Evolutionary conservation across 2,113 vertebrate species (phyloP), one percentile per base, ranked within the genome.

Genomic region (Haemorhous mexicanus): DNA sequence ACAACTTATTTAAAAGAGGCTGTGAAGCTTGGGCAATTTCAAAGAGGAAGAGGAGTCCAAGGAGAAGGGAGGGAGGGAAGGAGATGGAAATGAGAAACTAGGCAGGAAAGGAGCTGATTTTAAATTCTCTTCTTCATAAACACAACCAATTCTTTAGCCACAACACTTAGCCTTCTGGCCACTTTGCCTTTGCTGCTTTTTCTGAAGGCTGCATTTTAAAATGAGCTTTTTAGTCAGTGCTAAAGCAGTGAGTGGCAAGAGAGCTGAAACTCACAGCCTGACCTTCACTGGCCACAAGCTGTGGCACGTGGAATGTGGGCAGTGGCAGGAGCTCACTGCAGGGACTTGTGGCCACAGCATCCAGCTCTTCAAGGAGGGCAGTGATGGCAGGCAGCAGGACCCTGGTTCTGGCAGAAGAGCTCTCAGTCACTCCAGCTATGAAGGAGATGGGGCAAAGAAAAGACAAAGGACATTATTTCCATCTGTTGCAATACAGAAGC

Each of bases 291-390:
- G 52, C 50, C 62, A 53, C 4, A 1, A 63, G 44, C 35, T 0
- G 0, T 33, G 27, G 68, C 13, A 76, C 35, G 18, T 35, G 68
- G 6, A 10, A 9, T 2, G 35, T 47, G 43, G 27, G 22, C 8
- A 2, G 44, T 35, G 73, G 18, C 7, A 4, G 55, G 46, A 66
- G 19, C 41, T 82, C 52, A 62, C 20, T 53, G 41, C 0, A 0
- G 35, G n/a, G 11, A 49, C 44, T 21, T 59, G 16, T 1, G 3
- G 33, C 35, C 39, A 41, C 0, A 0, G 52, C 35, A 52, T 16
- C 20, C 43, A 2, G 0, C 22, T 63, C 68, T 44, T 37, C 33
- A 16, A 43, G 35, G n/a, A 72, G 14, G 14, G 12, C 18, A 83
- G 26, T 0, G 2, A 39, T 13, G 27, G 43, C 39, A 91, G 37